Base-by-base conservation (phyloP, 2,888 invertebrate genomes). In the Dinocampus coccinellae region DNA sequence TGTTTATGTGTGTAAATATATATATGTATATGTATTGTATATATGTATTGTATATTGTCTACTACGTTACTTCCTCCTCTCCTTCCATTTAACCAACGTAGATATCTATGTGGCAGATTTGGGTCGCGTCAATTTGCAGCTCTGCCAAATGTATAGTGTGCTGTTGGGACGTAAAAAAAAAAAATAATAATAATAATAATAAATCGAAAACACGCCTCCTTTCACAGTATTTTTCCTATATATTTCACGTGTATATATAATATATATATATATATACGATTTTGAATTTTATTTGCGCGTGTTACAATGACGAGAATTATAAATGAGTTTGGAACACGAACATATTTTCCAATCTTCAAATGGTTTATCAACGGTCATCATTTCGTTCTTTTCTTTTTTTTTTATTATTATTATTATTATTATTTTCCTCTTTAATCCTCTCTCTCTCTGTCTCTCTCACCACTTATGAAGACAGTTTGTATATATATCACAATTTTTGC, bases 81-180 rank as follows among this genome's bases (percentile, higher is more conserved):
- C 7, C 16, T 47, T 16, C 47, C 47, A 16, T 47, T 20, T 47
- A 47, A 47, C 47, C 16, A 47, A 47, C 47, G 55, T 52, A 42
- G 75, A 75, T 75, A 73, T 75, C 65, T 69, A 63, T 72, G 52
- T 71, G 73, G 71, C 76, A 74, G 71, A 78, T 76, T 66, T 69
- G 71, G 79, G 77, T 78, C 78, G 72, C 70, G 76, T 76, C 77
- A 78, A 76, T 78, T 79, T 78, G 74, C 73, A 76, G 73, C 73
- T 73, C 73, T 74, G 61, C 22, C 42, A 74, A 78, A 77, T 69
- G 73, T 74, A 70, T 68, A 58, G 69, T 63, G 26, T 66, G 16
- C 47, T 60, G 42, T 53, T 47, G 68, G 47, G 58, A 69, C 39
- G 16, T 47, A 7, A 47, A 47, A 47, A 36, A 36, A 39, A 39